Evolutionary conservation across 1,140 invertebrate genomes (phyloP).

Genomic region (Meloidogyne hapla): DNA sequence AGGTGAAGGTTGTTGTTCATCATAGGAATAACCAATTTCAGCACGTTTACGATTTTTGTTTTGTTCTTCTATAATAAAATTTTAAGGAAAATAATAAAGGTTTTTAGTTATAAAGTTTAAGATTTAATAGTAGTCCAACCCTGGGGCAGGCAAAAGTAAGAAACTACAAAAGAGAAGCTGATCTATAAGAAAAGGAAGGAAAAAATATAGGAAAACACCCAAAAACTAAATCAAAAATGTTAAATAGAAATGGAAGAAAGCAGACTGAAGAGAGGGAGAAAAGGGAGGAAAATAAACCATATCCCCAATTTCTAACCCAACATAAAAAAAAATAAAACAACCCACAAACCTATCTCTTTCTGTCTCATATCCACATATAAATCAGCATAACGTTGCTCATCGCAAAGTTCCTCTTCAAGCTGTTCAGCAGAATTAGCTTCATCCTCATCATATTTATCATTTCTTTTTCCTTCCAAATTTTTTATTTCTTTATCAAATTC

Average conservation of each 20-base stretch:
- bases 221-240: too few relatives aligned
- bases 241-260: too few relatives aligned
- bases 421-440: conserved; percentile 67
- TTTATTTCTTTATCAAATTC: conserved; percentile 33
- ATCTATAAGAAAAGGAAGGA: too few relatives aligned
- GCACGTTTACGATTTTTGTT: conserved; percentile 37
- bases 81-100: conserved; percentile 9
- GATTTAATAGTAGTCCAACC: too few relatives aligned
- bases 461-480: conserved; percentile 4
- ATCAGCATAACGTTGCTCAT: conserved; percentile 73
- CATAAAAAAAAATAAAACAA: conserved; percentile 6
- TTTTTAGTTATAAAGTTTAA: too few relatives aligned
- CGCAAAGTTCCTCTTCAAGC: conserved; percentile 75
- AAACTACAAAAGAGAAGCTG: too few relatives aligned
- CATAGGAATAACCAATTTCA: conserved; percentile 52
- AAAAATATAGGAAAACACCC: too few relatives aligned
- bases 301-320: neutral
- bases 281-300: neutral
- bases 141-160: too few relatives aligned
- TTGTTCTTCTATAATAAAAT: conserved; percentile 16
- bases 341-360: conserved; percentile 23
- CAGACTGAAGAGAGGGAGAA: too few relatives aligned
- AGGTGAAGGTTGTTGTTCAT: conserved; percentile 9
- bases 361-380: conserved; percentile 47
- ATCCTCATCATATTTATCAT: neutral